Base-by-base conservation (phyloP, 2,797 vertebrate species). In the Lagocephalus sceleratus region DNA sequence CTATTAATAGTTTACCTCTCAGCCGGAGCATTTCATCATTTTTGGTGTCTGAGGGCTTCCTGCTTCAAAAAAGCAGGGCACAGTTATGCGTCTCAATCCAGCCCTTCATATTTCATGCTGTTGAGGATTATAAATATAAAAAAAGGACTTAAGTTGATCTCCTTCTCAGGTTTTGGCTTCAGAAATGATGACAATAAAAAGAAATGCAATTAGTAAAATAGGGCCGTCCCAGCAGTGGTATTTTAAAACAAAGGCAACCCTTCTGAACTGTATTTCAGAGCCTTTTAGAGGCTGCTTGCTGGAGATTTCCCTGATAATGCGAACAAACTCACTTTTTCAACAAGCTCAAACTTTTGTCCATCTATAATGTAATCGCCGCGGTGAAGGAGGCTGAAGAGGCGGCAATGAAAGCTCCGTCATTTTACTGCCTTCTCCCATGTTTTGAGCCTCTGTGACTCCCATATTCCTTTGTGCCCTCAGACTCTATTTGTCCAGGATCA, bases 1-100 rank as follows among this genome's bases (percentile, higher is more conserved):
- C 90, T 92, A 92, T 91, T 92, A 89, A 91, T 92, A 92, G 91
- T 89, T 91, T 90, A 89, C 83, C 87, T 88, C 85, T 87, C 85
- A 83, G 85, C 88, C 84, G 73, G 78, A 85, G 89, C 87, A 77
- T 90, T 92, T 90, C 85, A 92, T 91, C 91, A 91, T 90, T 87
- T 83, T 68, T 78, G 75, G 75, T 73, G 85, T 89, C 86, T 90
- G 89, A 89, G 84, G 88, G 82, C 85, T 89, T 88, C 81, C 82
- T 85, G 85, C 86, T 83, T 87, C 79, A 84, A 82, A 87, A 86
- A 87, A 63, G 42, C 17, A 52, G 64, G 56, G 43, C 58, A 68
- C 85, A 85, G 85, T 85, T 84, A 84, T 90, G 87, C 80, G 83
- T 90, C 88, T 91, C 88, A 88, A 88, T 91, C 87, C 67, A 63